Evolutionary conservation across 2,888 invertebrate genomes (phyloP), one percentile per base, ranked within the genome.

Genomic region (Platerodrilus igneus): DNA sequence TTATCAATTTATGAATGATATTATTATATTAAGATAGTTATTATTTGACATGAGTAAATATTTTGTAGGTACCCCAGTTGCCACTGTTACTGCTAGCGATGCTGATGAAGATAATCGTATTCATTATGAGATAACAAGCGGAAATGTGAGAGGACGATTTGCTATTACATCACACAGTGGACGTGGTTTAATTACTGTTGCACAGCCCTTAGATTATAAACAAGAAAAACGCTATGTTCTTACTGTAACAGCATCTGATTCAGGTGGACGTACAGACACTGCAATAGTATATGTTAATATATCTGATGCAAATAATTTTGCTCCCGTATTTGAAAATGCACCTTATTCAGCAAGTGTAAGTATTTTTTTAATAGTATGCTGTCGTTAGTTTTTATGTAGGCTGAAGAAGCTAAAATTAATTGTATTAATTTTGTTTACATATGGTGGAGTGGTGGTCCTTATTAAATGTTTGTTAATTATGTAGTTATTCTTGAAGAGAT

Each of bases 221-320:
- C 87, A 89, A 54, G 94, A 94, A 56, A 81, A 87, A 45, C 75
- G 89, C 37, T 93, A 90, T 58, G 79, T 91, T 0, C 70, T 91
- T n/a, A 88, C 87, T 0, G 79, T 88, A 0, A 85, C 86, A 0
- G 95, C 94, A 0, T 84, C 90, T 0, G 96, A 96, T 65, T 83
- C 88, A 0, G 93, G 92, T 0, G 90, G 91, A 0, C 72, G 90
- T 28, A 83, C 81, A 2, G 95, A 94, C 56, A 86, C 87, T 0
- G 88, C 93, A 0, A 83, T 88, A 34, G 87, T 96, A 8, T 86
- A 90, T 59, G 86, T 97, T 3, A 92, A 93, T 60, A 81, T 99
- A 0, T 86, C 91, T 0, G 95, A 95, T 68, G 93, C 94, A 0
- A 96, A 96, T 66, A 93, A 94, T 59, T 90, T 86, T 62, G 83